A percentile compares a stretch with the other conserved stretches of the same genome.
Evolutionary conservation across 2,888 invertebrate species (phyloP).

Genomic region (Cacoxenus indagator): DNA sequence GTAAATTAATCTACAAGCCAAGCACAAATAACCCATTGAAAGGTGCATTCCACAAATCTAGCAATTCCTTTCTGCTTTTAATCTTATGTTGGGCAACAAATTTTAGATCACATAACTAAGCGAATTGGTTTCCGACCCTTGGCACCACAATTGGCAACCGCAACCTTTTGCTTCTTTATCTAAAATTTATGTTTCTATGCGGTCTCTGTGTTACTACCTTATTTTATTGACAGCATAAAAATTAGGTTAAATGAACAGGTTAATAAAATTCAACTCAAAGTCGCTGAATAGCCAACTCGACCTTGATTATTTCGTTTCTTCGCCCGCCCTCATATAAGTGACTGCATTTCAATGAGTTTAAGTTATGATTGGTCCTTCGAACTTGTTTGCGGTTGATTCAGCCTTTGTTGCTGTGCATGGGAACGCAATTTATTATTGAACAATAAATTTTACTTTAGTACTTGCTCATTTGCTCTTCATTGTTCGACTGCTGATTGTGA

Average conservation of each 20-base stretch:
- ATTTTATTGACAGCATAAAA: conserved; percentile 20
- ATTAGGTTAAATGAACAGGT: conserved; percentile 13
- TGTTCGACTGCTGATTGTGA: background rate
- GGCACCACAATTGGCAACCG: background rate
- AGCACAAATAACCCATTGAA: too few species aligned
- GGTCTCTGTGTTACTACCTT: background rate
- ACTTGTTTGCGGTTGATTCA: background rate
- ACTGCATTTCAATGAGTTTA: conserved; percentile 2
- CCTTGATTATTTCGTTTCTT: background rate
- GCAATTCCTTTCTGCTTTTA: background rate
- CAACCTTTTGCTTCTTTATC: background rate
- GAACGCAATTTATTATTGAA: conserved; percentile 17
- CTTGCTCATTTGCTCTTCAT: background rate
- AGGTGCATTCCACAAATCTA: background rate
- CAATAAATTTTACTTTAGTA: conserved; percentile 14
- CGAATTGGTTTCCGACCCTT: background rate
- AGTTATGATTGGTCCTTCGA: background rate
- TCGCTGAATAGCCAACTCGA: background rate
- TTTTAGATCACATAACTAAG: background rate
- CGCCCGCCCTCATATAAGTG: background rate
- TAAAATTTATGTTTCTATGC: conserved; percentile 4
- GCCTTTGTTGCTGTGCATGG: background rate
- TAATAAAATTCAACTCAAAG: conserved; percentile 19
- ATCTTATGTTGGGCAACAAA: background rate
- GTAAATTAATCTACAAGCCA: background rate